A percentile compares a stretch with the other conserved stretches of the same genome.
Evolutionary conservation across 2,888 invertebrate genomes (phyloP).

Genomic region (Kuschelorhynchus macadamiae): DNA sequence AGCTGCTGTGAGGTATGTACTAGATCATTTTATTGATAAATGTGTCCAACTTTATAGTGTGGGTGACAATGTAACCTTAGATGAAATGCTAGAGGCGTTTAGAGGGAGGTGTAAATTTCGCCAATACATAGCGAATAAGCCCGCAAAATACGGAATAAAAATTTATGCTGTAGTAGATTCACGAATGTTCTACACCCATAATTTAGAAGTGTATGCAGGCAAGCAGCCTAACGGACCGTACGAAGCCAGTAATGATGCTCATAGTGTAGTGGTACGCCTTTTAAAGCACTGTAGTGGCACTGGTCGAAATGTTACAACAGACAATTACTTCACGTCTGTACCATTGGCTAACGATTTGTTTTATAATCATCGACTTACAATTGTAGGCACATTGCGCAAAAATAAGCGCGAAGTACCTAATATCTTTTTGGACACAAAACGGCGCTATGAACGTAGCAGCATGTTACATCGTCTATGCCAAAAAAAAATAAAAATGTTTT

Average conservation of each 20-base stretch:
- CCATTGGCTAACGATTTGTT: too few relatives aligned
- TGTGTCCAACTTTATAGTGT: constrained; percentile 52
- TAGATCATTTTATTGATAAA: constrained; percentile 56
- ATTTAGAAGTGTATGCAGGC: not conserved
- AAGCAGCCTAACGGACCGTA: not conserved
- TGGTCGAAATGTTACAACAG: too few relatives aligned
- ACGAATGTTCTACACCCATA: not conserved
- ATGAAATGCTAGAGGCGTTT: constrained; percentile 55
- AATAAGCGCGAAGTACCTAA: too few relatives aligned
- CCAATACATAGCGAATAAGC: constrained; percentile 56
- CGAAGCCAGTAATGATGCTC: too few relatives aligned
- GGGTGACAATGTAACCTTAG: constrained; percentile 50
- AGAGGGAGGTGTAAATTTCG: constrained; percentile 55
- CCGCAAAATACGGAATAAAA: not conserved
- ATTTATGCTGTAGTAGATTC: not conserved
- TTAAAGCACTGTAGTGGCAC: too few relatives aligned
- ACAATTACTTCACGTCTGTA: too few relatives aligned
- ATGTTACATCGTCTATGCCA: constrained; percentile 43
- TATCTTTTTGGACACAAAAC: too few relatives aligned
- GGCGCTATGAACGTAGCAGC: too few relatives aligned
- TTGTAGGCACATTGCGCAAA: too few relatives aligned
- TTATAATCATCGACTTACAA: too few relatives aligned
- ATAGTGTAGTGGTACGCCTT: too few relatives aligned
- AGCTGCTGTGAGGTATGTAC: constrained; percentile 55
- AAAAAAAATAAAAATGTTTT: constrained; percentile 50